A percentile compares a stretch with the other conserved stretches of the same genome.
Conservation (phyloP, 2,888 invertebrate genomes). For the Sinohyriopsis cumingii region DNA sequence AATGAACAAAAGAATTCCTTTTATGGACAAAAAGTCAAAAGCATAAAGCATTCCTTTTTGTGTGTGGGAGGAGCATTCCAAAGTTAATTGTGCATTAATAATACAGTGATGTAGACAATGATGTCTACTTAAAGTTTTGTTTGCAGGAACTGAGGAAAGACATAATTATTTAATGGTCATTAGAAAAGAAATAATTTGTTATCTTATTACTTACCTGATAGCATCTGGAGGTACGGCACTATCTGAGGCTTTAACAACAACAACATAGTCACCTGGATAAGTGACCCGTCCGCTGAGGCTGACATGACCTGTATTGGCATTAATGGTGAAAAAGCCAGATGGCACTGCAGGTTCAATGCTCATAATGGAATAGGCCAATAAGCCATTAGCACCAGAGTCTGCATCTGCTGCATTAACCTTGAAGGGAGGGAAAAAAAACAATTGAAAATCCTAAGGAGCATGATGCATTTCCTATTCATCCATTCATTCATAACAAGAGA, state of each 20-base stretch:
- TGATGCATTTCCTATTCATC: too few species aligned
- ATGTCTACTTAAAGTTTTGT: too few species aligned
- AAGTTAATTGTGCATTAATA: too few species aligned
- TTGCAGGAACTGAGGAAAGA: too few species aligned
- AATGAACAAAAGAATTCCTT: too few species aligned
- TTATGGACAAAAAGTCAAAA: too few species aligned
- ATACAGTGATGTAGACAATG: too few species aligned
- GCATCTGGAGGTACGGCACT: constrained; percentile 4
- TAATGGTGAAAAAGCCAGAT: constrained; percentile 11
- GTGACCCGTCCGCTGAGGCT: constrained; percentile 9
- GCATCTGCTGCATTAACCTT: constrained; percentile 34
- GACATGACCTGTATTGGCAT: constrained; percentile 4
- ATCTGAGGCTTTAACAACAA: constrained; percentile 25
- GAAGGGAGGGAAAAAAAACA: constrained; percentile 2
- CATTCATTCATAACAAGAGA: too few species aligned
- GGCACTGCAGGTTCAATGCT: constrained; percentile 14
- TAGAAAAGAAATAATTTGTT: not conserved
- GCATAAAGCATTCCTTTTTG: too few species aligned
- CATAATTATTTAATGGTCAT: too few species aligned
- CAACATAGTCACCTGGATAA: constrained; percentile 13
- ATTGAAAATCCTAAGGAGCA: not conserved
- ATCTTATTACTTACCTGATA: constrained; percentile 6
- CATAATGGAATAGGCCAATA: constrained; percentile 29
- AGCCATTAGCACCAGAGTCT: constrained; percentile 29
- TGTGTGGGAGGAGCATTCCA: too few species aligned